Conservation (phyloP, 37 sponge, comb jelly and placozoan species). For the Spongilla lacustris region DNA sequence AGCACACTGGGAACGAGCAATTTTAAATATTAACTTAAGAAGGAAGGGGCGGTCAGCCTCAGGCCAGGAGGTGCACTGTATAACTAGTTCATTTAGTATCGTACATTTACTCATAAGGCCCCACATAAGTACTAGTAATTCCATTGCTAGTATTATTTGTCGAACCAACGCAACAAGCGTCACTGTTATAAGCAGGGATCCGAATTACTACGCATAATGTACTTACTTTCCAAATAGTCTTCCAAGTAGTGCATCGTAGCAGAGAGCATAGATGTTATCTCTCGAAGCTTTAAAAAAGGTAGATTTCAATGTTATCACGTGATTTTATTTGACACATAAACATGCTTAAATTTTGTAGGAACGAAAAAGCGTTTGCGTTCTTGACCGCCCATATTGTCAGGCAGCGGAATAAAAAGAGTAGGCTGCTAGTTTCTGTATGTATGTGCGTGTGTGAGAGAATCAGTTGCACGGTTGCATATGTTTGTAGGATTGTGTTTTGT, state of each 20-base stretch:
- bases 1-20: neutral
- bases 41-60: too few species aligned
- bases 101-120: too few species aligned
- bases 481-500: too few species aligned
- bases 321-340: neutral
- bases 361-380: constrained; percentile 20
- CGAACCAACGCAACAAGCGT: too few species aligned
- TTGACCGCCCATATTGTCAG: constrained; percentile 24
- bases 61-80: too few species aligned
- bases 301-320: neutral
- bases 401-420: constrained; percentile 18
- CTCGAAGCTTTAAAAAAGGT: neutral
- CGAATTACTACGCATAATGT: neutral
- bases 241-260: constrained; percentile 86
- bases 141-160: too few species aligned
- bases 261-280: neutral
- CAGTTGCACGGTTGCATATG: too few species aligned
- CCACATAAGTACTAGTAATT: too few species aligned
- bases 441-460: neutral
- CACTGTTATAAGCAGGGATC: too few species aligned
- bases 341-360: neutral
- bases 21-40: neutral
- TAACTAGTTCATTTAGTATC: too few species aligned
- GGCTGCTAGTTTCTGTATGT: neutral
- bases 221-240: constrained; percentile 89